Evolutionary conservation across 2,888 invertebrate species (phyloP).

Genomic region (Pammene fasciana): DNA sequence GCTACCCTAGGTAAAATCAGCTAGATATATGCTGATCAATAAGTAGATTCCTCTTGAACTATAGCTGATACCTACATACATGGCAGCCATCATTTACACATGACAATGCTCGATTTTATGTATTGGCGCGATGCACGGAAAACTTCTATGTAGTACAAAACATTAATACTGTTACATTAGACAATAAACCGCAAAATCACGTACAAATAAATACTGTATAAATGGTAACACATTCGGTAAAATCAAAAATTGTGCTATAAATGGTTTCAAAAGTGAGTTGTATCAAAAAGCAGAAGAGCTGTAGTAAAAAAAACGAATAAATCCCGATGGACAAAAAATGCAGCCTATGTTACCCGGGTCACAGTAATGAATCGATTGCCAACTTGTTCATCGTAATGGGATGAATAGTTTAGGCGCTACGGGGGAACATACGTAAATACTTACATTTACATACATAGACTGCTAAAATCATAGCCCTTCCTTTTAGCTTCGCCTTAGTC

Average conservation of each 20-base stretch:
- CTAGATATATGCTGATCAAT: background rate
- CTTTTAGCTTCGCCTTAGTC: too few species aligned
- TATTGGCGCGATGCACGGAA: conserved; percentile 54
- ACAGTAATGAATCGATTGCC: too few species aligned
- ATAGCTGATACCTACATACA: background rate
- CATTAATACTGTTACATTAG: conserved; percentile 64
- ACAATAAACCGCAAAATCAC: conserved; percentile 53
- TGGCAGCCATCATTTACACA: conserved; percentile 14
- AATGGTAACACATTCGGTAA: conserved; percentile 71
- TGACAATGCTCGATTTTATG: conserved; percentile 46
- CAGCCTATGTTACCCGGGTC: too few species aligned
- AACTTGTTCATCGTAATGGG: too few species aligned
- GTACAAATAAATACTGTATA: conserved; percentile 50
- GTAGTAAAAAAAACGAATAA: background rate
- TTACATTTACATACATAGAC: too few species aligned
- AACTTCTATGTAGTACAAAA: conserved; percentile 52
- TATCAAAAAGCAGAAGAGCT: too few species aligned
- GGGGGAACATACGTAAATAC: too few species aligned
- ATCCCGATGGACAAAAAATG: conserved; percentile 26
- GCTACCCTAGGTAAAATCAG: background rate
- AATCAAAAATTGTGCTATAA: conserved; percentile 47
- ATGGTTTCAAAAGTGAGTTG: background rate
- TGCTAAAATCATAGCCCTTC: too few species aligned
- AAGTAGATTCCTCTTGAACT: background rate
- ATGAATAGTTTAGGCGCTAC: too few species aligned